Evolutionary conservation across 2,113 vertebrate genomes (phyloP), one percentile per base, ranked within the genome.

Genomic region (Ursus arctos): DNA sequence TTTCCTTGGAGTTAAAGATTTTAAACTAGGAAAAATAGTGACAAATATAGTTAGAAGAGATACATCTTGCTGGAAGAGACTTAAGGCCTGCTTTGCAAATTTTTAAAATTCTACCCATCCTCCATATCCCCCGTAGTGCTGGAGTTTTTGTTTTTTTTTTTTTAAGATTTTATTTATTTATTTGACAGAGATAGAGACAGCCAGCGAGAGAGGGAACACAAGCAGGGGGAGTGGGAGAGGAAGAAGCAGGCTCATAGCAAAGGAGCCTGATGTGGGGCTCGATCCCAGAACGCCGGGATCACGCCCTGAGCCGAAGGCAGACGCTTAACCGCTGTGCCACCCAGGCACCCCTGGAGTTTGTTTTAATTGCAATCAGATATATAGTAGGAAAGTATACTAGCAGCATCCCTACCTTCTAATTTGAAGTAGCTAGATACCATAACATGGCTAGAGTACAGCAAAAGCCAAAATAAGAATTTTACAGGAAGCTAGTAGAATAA

Each of bases 1-100:
- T 36, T 96, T 93, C 47, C 33, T 69, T 74, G 15, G 21, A 96
- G 92, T 65, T 47, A 95, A 91, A 74, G 2, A 59, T 55, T 83
- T 95, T 69, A 92, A 91, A 71, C 16, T 69, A 47, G 22, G 47
- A 61, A 74, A 92, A 95, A n/a, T 26, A 21, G 31, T 57, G 49
- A 76, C 43, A 51, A 21, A 49, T 26, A 15, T 80, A 93, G 31
- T 63, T 72, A 28, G 18, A 61, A 83, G 28, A 79, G 61, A 63
- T 28, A n/a, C 33, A 24, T 53, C 26, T n/a, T 31, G 7, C 33
- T 87, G 36, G 67, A 83, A 67, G 67, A 74, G 9, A 31, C 19
- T 53, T 36, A 57, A 43, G 28, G 9, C 12, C n/a, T 94, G 36
- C 33, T 76, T 97, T 53, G 40, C 71, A 47, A 67, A 90, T 28